phyloP scores from a whole-genome alignment of 2,113 vertebrate species.

The Malurus elegans region DNA sequence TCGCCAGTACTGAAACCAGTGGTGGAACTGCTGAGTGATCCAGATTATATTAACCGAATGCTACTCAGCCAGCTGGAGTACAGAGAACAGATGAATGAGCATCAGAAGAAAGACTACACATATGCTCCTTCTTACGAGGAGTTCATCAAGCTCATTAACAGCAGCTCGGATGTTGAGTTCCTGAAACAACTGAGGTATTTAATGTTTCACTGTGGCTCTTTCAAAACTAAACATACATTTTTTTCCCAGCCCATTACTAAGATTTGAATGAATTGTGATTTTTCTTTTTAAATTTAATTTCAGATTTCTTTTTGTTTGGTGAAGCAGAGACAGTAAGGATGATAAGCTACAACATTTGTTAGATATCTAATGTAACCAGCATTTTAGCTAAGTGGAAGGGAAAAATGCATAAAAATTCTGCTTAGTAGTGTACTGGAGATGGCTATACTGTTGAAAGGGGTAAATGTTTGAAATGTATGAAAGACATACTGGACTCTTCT shows the following conservation, averaged over 20 bases:
- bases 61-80: slow-evolving; percentile 92
- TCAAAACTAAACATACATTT: background rate
- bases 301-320: background rate
- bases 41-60: slow-evolving; percentile 95
- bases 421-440: background rate
- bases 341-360: background rate
- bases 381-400: background rate
- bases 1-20: slow-evolving; percentile 88
- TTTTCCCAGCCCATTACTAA: background rate
- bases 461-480: background rate
- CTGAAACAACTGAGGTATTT: slow-evolving; percentile 95
- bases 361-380: background rate
- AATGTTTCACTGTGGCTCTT: background rate
- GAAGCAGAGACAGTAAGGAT: background rate
- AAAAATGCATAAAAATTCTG: background rate
- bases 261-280: background rate
- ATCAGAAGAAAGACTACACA: slow-evolving; percentile 96
- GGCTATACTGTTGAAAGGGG: background rate
- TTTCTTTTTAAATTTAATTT: background rate
- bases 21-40: slow-evolving; percentile 93
- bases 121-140: slow-evolving; percentile 98
- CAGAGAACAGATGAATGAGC: slow-evolving; percentile 91
- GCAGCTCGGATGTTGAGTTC: slow-evolving; percentile 91
- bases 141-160: slow-evolving; percentile 97
- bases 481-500: background rate